Evolutionary conservation across 1,140 invertebrate species (phyloP).

Genomic region (Drosophila erecta): DNA sequence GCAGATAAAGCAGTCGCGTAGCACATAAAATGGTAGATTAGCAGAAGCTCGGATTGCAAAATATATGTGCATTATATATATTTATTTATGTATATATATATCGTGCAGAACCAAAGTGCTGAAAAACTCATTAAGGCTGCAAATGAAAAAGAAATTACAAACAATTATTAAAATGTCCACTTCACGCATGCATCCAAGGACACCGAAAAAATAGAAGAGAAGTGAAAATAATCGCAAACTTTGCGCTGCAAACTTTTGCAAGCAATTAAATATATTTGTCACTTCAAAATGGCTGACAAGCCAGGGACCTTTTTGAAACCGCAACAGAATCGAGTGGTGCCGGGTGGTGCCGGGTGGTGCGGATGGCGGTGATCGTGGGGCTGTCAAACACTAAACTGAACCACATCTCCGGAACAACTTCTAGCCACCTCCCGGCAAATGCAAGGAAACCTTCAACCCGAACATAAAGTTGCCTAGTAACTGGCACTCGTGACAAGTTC

Average conservation of each 20-base stretch:
- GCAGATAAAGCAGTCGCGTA: slow-evolving; percentile 1
- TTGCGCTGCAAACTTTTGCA: slow-evolving; percentile 65
- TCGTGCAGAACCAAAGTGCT: slow-evolving; percentile 8
- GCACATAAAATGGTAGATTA: too few species aligned
- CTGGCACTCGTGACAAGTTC: slow-evolving; percentile 60
- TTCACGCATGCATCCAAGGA: slow-evolving; percentile 56
- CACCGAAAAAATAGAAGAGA: slow-evolving; percentile 11
- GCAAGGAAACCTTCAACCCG: slow-evolving; percentile 59
- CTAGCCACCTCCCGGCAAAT: slow-evolving; percentile 47
- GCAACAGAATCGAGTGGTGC: slow-evolving; percentile 30
- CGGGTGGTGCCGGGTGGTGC: slow-evolving; percentile 12
- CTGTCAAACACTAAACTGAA: slow-evolving; percentile 78
- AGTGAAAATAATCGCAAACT: slow-evolving; percentile 52
- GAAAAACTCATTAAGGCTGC: slow-evolving; percentile 43
- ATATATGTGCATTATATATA: too few species aligned
- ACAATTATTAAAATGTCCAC: slow-evolving; percentile 71
- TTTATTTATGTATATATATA: neutral
- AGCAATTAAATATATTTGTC: slow-evolving; percentile 81
- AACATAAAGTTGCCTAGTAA: slow-evolving; percentile 57
- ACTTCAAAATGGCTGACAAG: slow-evolving; percentile 74
- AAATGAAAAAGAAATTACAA: slow-evolving; percentile 70
- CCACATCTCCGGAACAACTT: slow-evolving; percentile 47
- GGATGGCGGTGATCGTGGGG: slow-evolving; percentile 24
- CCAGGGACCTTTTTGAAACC: slow-evolving; percentile 57
- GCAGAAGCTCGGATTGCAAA: too few species aligned